Percentiles rank a stretch among this genome's conserved stretches.
phyloP scores from a whole-genome alignment of 2,113 vertebrate species.

The Pelvicachromis taeniatus region DNA sequence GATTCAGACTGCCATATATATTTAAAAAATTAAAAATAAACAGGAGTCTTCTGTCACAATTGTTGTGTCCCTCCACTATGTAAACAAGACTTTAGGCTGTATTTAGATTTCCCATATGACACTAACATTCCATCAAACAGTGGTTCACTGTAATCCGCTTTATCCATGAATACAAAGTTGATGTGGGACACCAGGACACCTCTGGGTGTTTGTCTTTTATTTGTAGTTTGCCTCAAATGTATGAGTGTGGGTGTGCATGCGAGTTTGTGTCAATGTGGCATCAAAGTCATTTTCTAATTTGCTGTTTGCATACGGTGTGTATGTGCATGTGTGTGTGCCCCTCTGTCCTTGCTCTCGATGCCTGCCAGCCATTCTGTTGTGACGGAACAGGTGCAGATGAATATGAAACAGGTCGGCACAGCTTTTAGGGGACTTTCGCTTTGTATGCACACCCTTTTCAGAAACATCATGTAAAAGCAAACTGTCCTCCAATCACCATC shows the following conservation, averaged over 20 bases:
- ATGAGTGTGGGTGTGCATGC: background rate
- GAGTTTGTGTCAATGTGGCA: background rate
- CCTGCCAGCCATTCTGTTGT: slow-evolving; percentile 32
- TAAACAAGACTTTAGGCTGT: slow-evolving; percentile 47
- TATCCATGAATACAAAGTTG: background rate
- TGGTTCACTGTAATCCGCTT: slow-evolving; percentile 26
- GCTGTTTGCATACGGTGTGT: background rate
- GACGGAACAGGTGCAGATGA: slow-evolving; percentile 59
- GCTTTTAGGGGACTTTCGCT: slow-evolving; percentile 24
- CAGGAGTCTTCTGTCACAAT: slow-evolving; percentile 43
- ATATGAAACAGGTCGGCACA: slow-evolving; percentile 52
- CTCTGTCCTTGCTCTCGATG: slow-evolving; percentile 32
- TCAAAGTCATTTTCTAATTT: background rate
- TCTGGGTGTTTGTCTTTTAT: background rate
- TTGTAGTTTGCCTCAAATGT: background rate
- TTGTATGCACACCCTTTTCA: slow-evolving; percentile 12
- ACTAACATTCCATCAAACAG: background rate
- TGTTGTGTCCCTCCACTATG: slow-evolving; percentile 20
- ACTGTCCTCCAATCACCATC: background rate
- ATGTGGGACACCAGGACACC: background rate
- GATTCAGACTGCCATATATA: background rate
- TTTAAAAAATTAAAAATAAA: background rate
- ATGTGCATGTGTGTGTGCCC: background rate
- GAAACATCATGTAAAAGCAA: slow-evolving; percentile 1
- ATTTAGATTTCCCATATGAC: slow-evolving; percentile 35